These are phyloP conservation scores for Bombus fervidus DNA, from an alignment of 1,140 invertebrate genomes.

Conservation along the genomic window DNA sequence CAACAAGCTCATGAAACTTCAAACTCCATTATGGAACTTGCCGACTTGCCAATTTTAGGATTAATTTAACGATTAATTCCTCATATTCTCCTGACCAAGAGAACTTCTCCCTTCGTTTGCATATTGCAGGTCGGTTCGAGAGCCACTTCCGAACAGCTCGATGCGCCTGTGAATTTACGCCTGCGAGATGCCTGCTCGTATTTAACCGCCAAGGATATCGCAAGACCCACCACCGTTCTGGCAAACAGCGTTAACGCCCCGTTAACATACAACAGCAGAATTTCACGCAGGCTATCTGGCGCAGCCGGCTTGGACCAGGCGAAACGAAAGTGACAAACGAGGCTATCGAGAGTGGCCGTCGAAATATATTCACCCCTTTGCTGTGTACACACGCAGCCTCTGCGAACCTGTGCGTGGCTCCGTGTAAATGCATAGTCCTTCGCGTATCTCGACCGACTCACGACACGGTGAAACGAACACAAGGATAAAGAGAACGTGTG, in stretches of 20 bases:
- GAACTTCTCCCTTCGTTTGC: slow-evolving; percentile 18
- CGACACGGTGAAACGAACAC: slow-evolving; percentile 3
- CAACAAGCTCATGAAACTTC: not conserved
- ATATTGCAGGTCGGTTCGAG: not conserved
- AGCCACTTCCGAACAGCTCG: not conserved
- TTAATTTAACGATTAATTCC: slow-evolving; percentile 39
- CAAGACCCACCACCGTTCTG: not conserved
- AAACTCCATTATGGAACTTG: slow-evolving; percentile 23
- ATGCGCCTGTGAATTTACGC: not conserved
- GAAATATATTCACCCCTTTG: slow-evolving; percentile 51
- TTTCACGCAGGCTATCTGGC: not conserved
- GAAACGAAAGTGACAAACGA: slow-evolving; percentile 56
- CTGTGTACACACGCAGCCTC: not conserved
- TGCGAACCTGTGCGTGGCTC: not conserved
- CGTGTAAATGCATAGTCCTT: slow-evolving; percentile 37
- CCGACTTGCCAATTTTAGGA: slow-evolving; percentile 9
- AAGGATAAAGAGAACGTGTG: not conserved
- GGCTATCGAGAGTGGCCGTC: slow-evolving; percentile 51
- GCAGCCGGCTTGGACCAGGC: not conserved
- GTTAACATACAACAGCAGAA: not conserved
- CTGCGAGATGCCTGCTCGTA: not conserved
- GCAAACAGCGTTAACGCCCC: not conserved
- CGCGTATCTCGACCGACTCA: not conserved
- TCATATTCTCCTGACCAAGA: not conserved
- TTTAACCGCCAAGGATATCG: not conserved